These are phyloP conservation scores for Thymelicus acteon DNA, from an alignment of 2,888 invertebrate species.

Conservation along the genomic window DNA sequence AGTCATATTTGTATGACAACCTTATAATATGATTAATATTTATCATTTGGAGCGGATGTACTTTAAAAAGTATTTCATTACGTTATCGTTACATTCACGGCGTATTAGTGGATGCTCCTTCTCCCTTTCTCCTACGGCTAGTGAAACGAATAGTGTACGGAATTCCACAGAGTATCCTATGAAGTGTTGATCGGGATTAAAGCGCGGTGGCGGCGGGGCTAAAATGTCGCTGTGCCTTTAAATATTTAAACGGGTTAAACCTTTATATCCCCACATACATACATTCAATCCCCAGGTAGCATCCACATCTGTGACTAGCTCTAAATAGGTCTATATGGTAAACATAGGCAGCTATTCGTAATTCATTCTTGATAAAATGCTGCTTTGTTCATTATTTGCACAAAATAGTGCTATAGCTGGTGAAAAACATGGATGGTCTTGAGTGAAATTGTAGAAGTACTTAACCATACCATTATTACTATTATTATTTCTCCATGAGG, in stretches of 20 bases:
- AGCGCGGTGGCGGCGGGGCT: constrained; percentile 24
- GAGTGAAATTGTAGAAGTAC: too few relatives aligned
- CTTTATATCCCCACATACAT: too few relatives aligned
- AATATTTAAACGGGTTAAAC: neutral
- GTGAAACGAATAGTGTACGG: constrained; percentile 20
- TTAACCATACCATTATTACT: too few relatives aligned
- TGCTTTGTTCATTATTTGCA: too few relatives aligned
- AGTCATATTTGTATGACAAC: neutral
- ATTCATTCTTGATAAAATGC: too few relatives aligned
- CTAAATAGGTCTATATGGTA: too few relatives aligned
- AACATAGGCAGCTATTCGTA: too few relatives aligned
- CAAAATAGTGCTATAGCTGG: too few relatives aligned
- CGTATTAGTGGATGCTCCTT: constrained; percentile 9
- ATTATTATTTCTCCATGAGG: too few relatives aligned
- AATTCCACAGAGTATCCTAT: constrained; percentile 35
- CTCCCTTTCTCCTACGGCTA: constrained; percentile 14
- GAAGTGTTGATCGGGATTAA: constrained; percentile 33
- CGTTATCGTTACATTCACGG: constrained; percentile 30
- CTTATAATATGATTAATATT: neutral
- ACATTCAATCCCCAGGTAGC: too few relatives aligned
- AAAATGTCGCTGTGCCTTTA: constrained; percentile 16
- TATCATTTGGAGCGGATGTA: constrained; percentile 25
- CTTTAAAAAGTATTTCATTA: constrained; percentile 15
- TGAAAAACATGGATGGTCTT: too few relatives aligned
- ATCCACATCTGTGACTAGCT: too few relatives aligned